Conservation (phyloP, 2,888 invertebrate species). For the Eucera pruinosa region DNA sequence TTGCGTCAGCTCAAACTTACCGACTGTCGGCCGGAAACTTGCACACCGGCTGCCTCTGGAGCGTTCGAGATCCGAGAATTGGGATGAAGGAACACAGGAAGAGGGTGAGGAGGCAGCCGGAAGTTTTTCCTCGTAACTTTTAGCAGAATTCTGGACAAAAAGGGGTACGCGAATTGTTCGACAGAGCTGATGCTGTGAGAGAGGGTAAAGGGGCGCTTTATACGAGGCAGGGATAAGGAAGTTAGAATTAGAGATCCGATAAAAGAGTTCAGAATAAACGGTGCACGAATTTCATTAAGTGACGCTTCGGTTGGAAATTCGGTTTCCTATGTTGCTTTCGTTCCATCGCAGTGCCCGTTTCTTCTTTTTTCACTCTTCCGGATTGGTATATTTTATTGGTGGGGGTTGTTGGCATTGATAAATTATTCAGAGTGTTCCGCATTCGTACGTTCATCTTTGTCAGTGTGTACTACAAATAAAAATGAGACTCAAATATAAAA, state of each 20-base stretch:
- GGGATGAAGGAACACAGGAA: not conserved
- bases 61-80: not conserved
- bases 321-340: not conserved
- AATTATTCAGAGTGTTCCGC: too few species aligned
- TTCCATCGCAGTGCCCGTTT: not conserved
- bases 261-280: conserved; percentile 57
- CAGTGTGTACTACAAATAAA: too few species aligned
- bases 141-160: not conserved
- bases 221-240: conserved; percentile 19
- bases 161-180: conserved; percentile 4
- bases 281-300: conserved; percentile 61
- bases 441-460: too few species aligned
- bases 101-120: not conserved
- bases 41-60: not conserved
- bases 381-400: not conserved
- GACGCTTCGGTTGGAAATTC: conserved; percentile 37
- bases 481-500: too few species aligned
- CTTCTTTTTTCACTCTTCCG: not conserved
- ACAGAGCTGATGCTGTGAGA: not conserved
- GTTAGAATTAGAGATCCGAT: conserved; percentile 60
- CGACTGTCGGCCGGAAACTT: conserved; percentile 42
- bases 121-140: conserved; percentile 28
- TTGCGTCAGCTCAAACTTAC: conserved; percentile 61
- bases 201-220: conserved; percentile 4
- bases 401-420: not conserved